Conservation (phyloP, 2,113 vertebrate genomes). For the Panurus biarmicus region DNA sequence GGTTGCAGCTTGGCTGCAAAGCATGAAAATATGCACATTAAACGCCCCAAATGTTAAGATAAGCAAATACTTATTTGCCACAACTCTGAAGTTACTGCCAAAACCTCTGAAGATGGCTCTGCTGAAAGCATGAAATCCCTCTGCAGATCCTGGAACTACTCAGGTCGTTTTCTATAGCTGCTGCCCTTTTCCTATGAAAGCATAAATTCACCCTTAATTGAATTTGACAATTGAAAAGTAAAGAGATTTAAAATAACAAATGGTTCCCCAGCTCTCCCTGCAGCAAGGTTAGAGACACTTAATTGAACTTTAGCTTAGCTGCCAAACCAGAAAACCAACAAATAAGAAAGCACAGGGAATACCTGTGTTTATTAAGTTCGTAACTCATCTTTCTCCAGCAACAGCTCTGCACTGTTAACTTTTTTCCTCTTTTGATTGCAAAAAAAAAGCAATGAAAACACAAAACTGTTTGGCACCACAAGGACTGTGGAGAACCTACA, state of each 20-base stretch:
- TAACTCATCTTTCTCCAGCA: background rate
- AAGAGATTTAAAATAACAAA: slow-evolving; percentile 64
- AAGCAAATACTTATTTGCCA: background rate
- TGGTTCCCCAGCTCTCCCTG: slow-evolving; percentile 25
- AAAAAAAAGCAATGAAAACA: background rate
- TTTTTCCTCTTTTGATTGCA: background rate
- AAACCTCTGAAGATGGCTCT: slow-evolving; percentile 27
- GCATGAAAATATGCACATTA: background rate
- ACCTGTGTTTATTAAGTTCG: background rate
- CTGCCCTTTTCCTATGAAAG: background rate
- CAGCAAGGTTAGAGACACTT: slow-evolving; percentile 43
- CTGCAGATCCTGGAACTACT: background rate
- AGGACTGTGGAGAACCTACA: background rate
- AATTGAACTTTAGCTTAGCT: slow-evolving; percentile 40
- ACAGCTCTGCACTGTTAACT: background rate
- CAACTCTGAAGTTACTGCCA: background rate
- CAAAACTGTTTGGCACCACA: background rate
- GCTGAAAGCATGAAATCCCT: slow-evolving; percentile 29
- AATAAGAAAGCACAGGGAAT: background rate
- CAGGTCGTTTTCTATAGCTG: background rate
- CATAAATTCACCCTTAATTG: slow-evolving; percentile 42
- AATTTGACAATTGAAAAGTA: slow-evolving; percentile 63
- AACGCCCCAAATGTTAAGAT: background rate
- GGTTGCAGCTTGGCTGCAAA: background rate
- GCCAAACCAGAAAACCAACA: slow-evolving; percentile 10